Conservation (phyloP, 2,113 vertebrate species). For the Procavia capensis region DNA sequence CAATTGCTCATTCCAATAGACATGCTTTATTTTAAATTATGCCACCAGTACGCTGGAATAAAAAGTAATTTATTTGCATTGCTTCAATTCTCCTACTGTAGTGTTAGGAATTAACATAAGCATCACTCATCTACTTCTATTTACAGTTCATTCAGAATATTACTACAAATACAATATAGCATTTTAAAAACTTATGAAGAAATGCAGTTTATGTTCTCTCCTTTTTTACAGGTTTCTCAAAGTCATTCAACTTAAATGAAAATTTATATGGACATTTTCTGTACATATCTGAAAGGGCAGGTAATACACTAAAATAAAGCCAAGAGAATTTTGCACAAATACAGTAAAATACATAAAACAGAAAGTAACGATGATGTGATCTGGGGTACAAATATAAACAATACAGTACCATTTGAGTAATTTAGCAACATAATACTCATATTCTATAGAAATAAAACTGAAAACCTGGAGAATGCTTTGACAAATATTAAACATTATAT, state of each 20-base stretch:
- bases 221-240: slow-evolving; percentile 84
- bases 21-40: slow-evolving; percentile 35
- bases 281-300: slow-evolving; percentile 83
- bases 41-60: slow-evolving; percentile 38
- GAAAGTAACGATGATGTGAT: slow-evolving; percentile 76
- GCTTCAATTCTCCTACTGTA: slow-evolving; percentile 87
- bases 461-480: slow-evolving; percentile 86
- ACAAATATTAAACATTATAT: slow-evolving; percentile 89
- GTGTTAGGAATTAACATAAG: slow-evolving; percentile 87
- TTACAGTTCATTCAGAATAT: slow-evolving; percentile 86
- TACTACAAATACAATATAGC: slow-evolving; percentile 89
- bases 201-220: slow-evolving; percentile 80
- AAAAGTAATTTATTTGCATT: slow-evolving; percentile 86
- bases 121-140: slow-evolving; percentile 86
- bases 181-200: slow-evolving; percentile 83
- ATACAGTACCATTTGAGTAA: slow-evolving; percentile 86
- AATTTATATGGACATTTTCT: slow-evolving; percentile 84
- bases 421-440: slow-evolving; percentile 82
- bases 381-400: slow-evolving; percentile 84
- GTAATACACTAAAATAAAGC: slow-evolving; percentile 83
- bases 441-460: slow-evolving; percentile 84
- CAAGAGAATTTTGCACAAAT: slow-evolving; percentile 82
- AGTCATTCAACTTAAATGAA: slow-evolving; percentile 79
- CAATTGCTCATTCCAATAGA: background rate
- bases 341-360: slow-evolving; percentile 84